Percentiles rank a stretch among this genome's conserved stretches.
Conservation (phyloP, 1,140 invertebrate genomes). For the Oreohelix idahoensis region DNA sequence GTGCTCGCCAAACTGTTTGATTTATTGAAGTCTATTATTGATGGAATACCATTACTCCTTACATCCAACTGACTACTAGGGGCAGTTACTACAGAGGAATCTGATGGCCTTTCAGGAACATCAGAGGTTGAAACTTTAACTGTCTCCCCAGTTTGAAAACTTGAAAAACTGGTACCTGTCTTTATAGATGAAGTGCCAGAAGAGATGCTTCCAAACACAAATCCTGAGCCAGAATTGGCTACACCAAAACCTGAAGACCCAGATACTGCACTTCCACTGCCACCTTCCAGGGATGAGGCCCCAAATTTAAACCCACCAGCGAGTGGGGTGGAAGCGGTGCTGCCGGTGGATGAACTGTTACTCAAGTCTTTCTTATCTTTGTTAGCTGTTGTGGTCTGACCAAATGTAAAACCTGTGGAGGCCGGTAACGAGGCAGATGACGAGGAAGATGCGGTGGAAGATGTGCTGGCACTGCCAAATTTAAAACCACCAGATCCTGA, state of each 20-base stretch:
- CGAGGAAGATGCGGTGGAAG: not conserved
- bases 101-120: not conserved
- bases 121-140: not conserved
- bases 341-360: not conserved
- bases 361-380: no score
- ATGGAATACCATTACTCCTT: not conserved
- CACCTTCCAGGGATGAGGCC: not conserved
- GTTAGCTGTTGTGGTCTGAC: slow-evolving; percentile 12
- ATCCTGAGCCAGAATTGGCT: no score
- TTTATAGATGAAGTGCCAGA: not conserved
- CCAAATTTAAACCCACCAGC: slow-evolving; percentile 27
- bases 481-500: slow-evolving; percentile 31
- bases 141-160: not conserved
- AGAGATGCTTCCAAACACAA: not conserved
- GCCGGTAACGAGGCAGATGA: not conserved
- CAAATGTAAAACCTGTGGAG: slow-evolving; percentile 33
- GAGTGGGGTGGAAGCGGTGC: not conserved
- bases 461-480: slow-evolving; percentile 17
- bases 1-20: not conserved
- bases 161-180: not conserved
- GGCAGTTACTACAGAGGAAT: not conserved
- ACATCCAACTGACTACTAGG: not conserved
- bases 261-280: not conserved
- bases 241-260: not conserved
- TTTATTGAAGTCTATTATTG: no score